These are phyloP conservation scores for Dendrolimus punctatus DNA, from an alignment of 1,140 invertebrate species.

Conservation along the genomic window DNA sequence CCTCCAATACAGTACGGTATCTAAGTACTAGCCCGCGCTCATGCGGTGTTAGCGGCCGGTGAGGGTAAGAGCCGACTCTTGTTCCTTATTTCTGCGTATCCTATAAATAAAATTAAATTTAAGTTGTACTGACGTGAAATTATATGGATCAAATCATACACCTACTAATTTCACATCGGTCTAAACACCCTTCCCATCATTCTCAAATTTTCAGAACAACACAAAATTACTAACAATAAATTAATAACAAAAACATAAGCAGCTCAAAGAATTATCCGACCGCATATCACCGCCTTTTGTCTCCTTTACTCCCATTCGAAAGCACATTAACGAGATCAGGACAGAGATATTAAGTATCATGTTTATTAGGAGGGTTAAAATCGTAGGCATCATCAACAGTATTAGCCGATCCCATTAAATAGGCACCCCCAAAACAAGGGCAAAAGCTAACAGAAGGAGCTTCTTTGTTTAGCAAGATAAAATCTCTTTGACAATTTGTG, in stretches of 20 bases:
- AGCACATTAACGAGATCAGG: slow-evolving; percentile 17
- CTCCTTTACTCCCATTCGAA: slow-evolving; percentile 18
- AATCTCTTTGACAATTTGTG: slow-evolving; percentile 70
- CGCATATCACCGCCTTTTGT: slow-evolving; percentile 23
- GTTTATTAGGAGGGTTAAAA: slow-evolving; percentile 51
- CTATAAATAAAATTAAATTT: no score
- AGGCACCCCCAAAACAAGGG: slow-evolving; percentile 40
- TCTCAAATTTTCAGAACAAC: no score
- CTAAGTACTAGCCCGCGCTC: no score
- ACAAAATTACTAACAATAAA: no score
- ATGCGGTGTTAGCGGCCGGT: no score
- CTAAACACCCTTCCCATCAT: no score
- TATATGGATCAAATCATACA: no score
- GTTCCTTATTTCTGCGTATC: no score
- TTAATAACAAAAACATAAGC: slow-evolving; percentile 33
- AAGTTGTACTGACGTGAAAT: no score
- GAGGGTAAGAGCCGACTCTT: no score
- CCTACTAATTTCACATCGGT: no score
- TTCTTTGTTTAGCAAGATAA: slow-evolving; percentile 67
- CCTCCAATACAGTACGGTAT: no score
- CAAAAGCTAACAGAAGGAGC: slow-evolving; percentile 56
- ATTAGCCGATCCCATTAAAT: slow-evolving; percentile 63
- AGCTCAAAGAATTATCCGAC: slow-evolving; percentile 34
- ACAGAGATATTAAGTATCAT: slow-evolving; percentile 28
- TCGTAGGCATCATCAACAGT: slow-evolving; percentile 55